These are phyloP conservation scores for Chionomys nivalis DNA, from an alignment of 2,113 vertebrate genomes.

Conservation along the genomic window DNA sequence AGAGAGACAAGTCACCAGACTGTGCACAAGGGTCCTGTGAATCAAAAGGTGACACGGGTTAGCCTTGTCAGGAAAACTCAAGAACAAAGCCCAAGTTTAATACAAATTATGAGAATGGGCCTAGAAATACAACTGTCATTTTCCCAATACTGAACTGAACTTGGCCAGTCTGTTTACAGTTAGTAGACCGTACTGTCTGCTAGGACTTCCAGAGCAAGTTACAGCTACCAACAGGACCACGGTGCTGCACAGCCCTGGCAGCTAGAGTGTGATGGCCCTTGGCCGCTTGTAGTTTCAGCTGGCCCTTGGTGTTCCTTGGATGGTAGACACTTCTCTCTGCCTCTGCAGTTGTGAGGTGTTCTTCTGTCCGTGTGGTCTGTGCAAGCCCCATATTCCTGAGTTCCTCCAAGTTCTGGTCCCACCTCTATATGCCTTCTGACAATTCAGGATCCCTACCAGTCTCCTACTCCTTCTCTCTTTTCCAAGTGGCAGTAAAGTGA, in stretches of 20 bases:
- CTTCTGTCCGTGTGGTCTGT: neutral
- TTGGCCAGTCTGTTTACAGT: neutral
- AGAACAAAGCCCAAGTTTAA: neutral
- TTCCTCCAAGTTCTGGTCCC: neutral
- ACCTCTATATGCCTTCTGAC: neutral
- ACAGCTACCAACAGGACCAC: too few relatives aligned
- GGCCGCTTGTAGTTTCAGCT: neutral
- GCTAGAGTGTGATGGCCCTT: neutral
- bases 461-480: neutral
- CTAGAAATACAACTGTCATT: neutral
- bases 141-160: neutral
- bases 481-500: neutral
- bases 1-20: neutral
- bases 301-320: neutral
- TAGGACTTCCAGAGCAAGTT: neutral
- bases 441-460: neutral
- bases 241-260: neutral
- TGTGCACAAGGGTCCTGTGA: fast-evolving
- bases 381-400: neutral
- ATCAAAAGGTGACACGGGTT: neutral
- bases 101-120: too few relatives aligned
- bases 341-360: neutral
- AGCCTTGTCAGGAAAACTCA: neutral
- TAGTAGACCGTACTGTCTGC: neutral
- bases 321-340: neutral